Percentiles rank a stretch among this genome's conserved stretches.
Conservation (phyloP, 2,888 invertebrate species). For the Arctia plantaginis region DNA sequence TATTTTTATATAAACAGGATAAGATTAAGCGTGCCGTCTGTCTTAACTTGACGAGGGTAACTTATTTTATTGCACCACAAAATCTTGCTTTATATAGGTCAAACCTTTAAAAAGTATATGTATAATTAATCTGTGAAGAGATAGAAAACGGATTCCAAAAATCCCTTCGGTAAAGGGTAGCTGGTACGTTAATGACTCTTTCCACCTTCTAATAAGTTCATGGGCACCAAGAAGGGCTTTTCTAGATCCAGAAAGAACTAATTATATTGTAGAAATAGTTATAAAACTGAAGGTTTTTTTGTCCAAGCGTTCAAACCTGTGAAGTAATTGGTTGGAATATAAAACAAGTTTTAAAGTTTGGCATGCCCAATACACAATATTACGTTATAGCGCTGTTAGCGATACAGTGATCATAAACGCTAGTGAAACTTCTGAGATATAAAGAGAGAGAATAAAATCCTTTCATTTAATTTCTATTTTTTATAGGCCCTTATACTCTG, state of each 20-base stretch:
- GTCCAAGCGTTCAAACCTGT: neutral
- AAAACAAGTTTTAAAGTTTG: neutral
- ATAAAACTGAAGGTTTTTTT: neutral
- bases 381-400: neutral
- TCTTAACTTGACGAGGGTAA: conserved; percentile 73
- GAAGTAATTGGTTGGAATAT: neutral
- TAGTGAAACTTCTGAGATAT: neutral
- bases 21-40: conserved; percentile 58
- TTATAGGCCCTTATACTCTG: neutral
- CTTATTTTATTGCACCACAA: conserved; percentile 68
- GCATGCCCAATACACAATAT: neutral
- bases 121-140: conserved; percentile 23
- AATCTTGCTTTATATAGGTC: conserved; percentile 46
- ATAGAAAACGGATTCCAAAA: neutral
- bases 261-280: neutral
- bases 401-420: neutral
- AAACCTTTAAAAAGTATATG: conserved; percentile 30
- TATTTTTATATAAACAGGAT: conserved; percentile 50
- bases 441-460: neutral
- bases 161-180: neutral
- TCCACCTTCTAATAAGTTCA: neutral
- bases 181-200: neutral
- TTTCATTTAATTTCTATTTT: neutral
- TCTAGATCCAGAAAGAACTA: neutral
- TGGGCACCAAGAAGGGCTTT: neutral